phyloP scores from a whole-genome alignment of 1,140 invertebrate species.

The Scaptomyza pallida region DNA sequence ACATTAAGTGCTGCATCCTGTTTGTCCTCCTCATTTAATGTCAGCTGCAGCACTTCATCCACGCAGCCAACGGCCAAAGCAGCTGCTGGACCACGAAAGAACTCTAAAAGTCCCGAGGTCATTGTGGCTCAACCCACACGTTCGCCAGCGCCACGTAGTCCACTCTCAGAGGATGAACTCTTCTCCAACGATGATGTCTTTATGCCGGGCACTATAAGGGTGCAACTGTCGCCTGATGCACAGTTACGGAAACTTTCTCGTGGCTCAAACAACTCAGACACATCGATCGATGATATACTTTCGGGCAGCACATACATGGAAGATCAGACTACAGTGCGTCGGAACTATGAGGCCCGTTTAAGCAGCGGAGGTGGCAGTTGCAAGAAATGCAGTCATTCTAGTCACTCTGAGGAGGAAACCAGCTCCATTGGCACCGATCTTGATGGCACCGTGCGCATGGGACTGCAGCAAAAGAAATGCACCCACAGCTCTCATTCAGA shows the following conservation, averaged over 20 bases:
- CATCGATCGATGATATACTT: slow-evolving; percentile 86
- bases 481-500: slow-evolving; percentile 91
- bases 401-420: slow-evolving; percentile 88
- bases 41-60: slow-evolving; percentile 73
- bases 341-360: slow-evolving; percentile 75
- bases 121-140: slow-evolving; percentile 86
- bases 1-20: slow-evolving; percentile 86
- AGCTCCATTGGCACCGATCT: slow-evolving; percentile 89
- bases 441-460: slow-evolving; percentile 91
- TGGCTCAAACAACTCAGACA: slow-evolving; percentile 87
- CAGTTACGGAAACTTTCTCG: slow-evolving; percentile 86
- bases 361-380: slow-evolving; percentile 85
- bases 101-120: slow-evolving; percentile 77
- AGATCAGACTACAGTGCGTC: slow-evolving; percentile 77
- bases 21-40: slow-evolving; percentile 81
- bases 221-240: slow-evolving; percentile 85
- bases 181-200: slow-evolving; percentile 88
- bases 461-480: slow-evolving; percentile 90
- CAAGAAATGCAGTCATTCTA: slow-evolving; percentile 87
- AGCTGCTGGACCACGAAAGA: slow-evolving; percentile 44
- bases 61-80: slow-evolving; percentile 61
- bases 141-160: slow-evolving; percentile 85
- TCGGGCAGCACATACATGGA: slow-evolving; percentile 84
- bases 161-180: slow-evolving; percentile 87
- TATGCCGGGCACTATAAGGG: slow-evolving; percentile 85